Conservation (phyloP, 2,113 vertebrate species). For the Zosterops borbonicus region DNA sequence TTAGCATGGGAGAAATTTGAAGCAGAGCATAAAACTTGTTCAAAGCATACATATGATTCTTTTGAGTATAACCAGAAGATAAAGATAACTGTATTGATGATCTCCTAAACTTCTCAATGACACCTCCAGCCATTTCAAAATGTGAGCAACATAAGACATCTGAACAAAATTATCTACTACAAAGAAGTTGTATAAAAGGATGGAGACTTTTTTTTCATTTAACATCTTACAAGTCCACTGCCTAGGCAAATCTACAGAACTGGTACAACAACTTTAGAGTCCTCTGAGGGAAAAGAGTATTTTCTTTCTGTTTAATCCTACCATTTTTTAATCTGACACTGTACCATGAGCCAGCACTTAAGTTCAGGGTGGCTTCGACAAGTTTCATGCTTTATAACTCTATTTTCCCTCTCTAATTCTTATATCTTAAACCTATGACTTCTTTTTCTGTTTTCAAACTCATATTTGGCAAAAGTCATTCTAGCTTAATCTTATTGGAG, state of each 20-base stretch:
- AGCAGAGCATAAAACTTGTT: not conserved
- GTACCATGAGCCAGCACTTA: not conserved
- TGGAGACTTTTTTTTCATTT: not conserved
- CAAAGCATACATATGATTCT: not conserved
- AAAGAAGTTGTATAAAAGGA: not conserved
- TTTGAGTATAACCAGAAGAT: not conserved
- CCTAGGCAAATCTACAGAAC: not conserved
- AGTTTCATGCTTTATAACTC: not conserved
- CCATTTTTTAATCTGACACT: not conserved
- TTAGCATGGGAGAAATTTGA: not conserved
- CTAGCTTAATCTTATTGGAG: not conserved
- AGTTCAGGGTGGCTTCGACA: not conserved
- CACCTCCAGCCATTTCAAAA: not conserved
- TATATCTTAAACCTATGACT: not conserved
- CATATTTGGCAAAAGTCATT: not conserved
- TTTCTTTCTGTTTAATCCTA: not conserved
- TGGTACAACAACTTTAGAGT: not conserved
- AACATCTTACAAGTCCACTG: not conserved
- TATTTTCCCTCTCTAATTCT: not conserved
- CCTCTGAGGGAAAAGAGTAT: not conserved
- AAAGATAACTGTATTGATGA: not conserved
- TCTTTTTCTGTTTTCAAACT: not conserved
- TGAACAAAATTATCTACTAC: not conserved
- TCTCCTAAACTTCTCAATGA: not conserved
- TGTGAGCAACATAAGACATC: not conserved